Evolutionary conservation across 92 coral and sea anemone genomes (phyloP), one percentile per base, ranked within the genome.

Genomic region (Meandrina meandrites): DNA sequence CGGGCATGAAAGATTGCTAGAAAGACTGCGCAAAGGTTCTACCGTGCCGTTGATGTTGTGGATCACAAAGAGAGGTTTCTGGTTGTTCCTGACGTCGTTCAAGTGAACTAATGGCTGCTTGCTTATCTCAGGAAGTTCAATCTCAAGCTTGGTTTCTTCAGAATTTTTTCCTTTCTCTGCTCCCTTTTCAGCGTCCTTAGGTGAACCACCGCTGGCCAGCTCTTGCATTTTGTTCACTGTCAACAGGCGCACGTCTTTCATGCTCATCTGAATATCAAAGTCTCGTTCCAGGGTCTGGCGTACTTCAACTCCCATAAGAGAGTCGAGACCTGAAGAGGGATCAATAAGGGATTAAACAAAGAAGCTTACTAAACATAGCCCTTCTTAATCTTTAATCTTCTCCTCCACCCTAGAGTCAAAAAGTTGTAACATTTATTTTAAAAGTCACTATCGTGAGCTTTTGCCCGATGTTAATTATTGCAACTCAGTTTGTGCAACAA

Each of bases 251-350:
- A 94, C 95, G 67, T 94, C 97, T 78, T 94, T 94, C 97, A 94
- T 90, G 35, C 87, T 81, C 54, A 94, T 84, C 57, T 94, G 97
- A 81, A 94, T 92, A 42, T 92, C 93, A 45, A 92, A 94, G 89
- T 94, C 97, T 51, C 97, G 97, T 84, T 94, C 97, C 48, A 94
- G 86, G 12, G 92, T 92, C 81, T 94, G 97, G 6, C 94, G 93
- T 42, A 94, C 95, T 57, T 94, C 97, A 27, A 92, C 97, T 66
- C 97, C 97, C 95, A 94, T 94, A 77, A 94, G 87, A 21, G 97
- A 94, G 67, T 94, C 97, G 22, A 94, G 90, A 48, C 97, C 97
- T 94, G 86, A 40, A 70, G 54, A 42, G n/a, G 19, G 28, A 72
- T 31, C 19, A 34, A 57, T n/a, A 27, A 19, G 13, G 35, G 30